phyloP scores from a whole-genome alignment of 2,888 invertebrate genomes.

The Hypomecis atomaria region DNA sequence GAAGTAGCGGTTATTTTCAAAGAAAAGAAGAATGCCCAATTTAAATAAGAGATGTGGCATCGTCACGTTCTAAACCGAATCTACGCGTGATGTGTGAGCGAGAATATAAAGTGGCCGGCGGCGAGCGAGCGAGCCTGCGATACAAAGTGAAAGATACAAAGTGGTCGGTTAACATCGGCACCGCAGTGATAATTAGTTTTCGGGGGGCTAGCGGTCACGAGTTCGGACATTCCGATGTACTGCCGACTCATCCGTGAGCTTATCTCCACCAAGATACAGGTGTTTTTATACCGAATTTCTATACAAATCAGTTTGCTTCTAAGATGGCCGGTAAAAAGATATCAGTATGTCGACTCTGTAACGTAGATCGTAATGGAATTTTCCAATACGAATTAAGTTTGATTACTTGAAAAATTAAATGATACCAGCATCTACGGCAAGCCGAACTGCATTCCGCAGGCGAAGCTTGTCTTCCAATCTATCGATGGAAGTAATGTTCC shows the following conservation, averaged over 20 bases:
- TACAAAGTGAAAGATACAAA: constrained; percentile 34
- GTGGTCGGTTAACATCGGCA: constrained; percentile 54
- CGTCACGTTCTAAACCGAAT: constrained; percentile 37
- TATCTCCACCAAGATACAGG: constrained; percentile 65
- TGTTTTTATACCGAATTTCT: constrained; percentile 65
- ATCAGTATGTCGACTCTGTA: constrained; percentile 15
- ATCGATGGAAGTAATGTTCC: constrained; percentile 56
- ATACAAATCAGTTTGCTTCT: constrained; percentile 61
- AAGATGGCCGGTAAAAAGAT: constrained; percentile 23
- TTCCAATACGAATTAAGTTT: constrained; percentile 15
- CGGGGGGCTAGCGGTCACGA: constrained; percentile 70
- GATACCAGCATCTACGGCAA: constrained; percentile 58
- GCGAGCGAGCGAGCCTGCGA: constrained; percentile 12
- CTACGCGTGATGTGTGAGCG: constrained; percentile 31
- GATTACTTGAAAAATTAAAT: constrained; percentile 46
- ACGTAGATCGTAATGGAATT: constrained; percentile 10
- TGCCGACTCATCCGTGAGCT: constrained; percentile 71
- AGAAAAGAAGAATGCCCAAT: constrained; percentile 33
- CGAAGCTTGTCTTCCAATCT: constrained; percentile 51
- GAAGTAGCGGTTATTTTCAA: constrained; percentile 30
- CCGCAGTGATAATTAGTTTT: constrained; percentile 71
- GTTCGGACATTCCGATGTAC: constrained; percentile 66
- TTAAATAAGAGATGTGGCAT: constrained; percentile 33
- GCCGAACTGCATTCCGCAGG: constrained; percentile 55
- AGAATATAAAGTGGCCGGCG: constrained; percentile 31